These are phyloP conservation scores for Pseudotriccus pelzelni DNA, from an alignment of 2,797 vertebrate species.

Conservation along the genomic window DNA sequence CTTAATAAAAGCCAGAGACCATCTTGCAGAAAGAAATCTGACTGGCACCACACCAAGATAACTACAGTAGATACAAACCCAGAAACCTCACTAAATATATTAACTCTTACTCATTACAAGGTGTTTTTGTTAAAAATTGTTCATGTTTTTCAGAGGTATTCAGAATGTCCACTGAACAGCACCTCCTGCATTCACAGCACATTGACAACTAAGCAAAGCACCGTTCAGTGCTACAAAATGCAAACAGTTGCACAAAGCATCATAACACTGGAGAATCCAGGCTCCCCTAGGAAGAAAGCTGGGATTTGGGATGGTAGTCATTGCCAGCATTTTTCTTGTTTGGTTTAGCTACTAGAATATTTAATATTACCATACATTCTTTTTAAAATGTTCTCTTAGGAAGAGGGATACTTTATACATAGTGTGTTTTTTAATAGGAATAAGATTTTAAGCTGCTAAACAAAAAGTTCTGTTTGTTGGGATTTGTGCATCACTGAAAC, in stretches of 20 bases:
- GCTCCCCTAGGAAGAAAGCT: background rate
- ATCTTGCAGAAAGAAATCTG: background rate
- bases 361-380: background rate
- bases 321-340: background rate
- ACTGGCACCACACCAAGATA: background rate
- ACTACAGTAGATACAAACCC: background rate
- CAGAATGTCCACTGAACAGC: background rate
- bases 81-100: background rate
- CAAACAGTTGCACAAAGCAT: background rate
- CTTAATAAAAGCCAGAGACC: background rate
- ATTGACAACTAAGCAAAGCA: background rate
- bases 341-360: background rate
- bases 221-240: background rate
- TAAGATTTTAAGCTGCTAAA: background rate
- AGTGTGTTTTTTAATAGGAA: background rate
- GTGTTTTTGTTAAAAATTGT: background rate
- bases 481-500: background rate
- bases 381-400: background rate
- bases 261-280: background rate
- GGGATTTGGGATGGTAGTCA: background rate
- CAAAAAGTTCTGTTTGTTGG: background rate
- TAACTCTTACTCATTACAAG: background rate
- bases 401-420: background rate
- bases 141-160: background rate
- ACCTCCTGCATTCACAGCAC: background rate